Base-by-base conservation (phyloP, 1,140 invertebrate genomes). In the Habropoda laboriosa region DNA sequence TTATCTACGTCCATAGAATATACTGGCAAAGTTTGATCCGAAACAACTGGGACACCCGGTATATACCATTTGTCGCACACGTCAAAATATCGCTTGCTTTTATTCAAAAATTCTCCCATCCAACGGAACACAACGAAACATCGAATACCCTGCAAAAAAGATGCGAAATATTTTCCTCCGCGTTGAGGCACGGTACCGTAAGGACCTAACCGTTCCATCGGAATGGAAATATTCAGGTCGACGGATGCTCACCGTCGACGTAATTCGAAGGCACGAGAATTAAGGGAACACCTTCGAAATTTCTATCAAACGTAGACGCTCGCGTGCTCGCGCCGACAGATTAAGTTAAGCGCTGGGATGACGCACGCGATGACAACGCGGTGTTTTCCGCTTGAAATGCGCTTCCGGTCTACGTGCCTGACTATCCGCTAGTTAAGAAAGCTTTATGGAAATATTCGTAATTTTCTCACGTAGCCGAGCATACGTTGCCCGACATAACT, bases 351-450 rank as follows among this genome's bases (percentile, higher is more conserved):
- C 75, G 73, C 47, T 49, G 27, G 45, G 71, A 68, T 66, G 80
- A 74, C 71, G 61, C 73, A 85, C 67, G 71, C 75, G 57, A 78
- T 70, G 76, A 79, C 68, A 42, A 53, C 57, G n/a, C 45, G 42
- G 47, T 78, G 74, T 78, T 78, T 79, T 85, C 53, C 67, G 77
- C 42, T 61, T 61, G 84, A 83, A 86, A 86, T 79, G 83, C 80
- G 49, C 81, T 86, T 86, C 80, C 83, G 71, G 71, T 24, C 66
- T 86, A 78, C 83, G 79, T 60, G 75, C 60, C 60, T 12, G 55
- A 47, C 53, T 58, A 58, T 58, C 63, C 58, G 74, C 24, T 42
- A 53, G 58, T 24, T 58, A 61, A 76, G 61, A 85, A 79, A 79
- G 70, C 63, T 80, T 64, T 61, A 73, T 72, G 61, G 72, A 72